A percentile compares a stretch with the other conserved stretches of the same genome.
phyloP scores from a whole-genome alignment of 2,797 vertebrate genomes.

The Perodicticus potto region DNA sequence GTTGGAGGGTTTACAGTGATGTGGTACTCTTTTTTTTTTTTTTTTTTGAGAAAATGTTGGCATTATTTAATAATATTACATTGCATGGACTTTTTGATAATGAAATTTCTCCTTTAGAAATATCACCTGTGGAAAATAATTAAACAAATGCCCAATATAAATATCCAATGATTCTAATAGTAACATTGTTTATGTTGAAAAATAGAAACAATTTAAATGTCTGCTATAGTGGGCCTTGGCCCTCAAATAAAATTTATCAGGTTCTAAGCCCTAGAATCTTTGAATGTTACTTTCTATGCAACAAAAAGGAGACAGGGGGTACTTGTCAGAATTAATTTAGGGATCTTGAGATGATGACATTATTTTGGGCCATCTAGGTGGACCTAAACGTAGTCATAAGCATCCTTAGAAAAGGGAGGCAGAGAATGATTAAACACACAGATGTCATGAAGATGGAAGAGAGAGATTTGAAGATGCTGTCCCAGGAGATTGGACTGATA shows the following conservation, averaged over 20 bases:
- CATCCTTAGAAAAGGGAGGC: not conserved
- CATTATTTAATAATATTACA: constrained; percentile 18
- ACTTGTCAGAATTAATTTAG: not conserved
- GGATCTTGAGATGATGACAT: not conserved
- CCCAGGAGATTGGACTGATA: not conserved
- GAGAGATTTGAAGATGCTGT: not conserved
- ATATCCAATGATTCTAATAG: not conserved
- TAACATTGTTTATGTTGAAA: not conserved
- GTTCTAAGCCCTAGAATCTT: not conserved
- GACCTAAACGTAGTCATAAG: not conserved
- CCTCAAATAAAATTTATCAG: not conserved
- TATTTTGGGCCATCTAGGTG: not conserved
- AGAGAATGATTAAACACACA: not conserved
- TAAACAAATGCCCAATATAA: not conserved
- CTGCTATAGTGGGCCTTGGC: not conserved
- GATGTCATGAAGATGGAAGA: not conserved
- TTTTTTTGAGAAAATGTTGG: not conserved
- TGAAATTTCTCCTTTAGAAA: constrained; percentile 38
- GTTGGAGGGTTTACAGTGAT: not conserved
- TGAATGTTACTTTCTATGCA: not conserved
- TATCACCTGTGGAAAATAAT: constrained; percentile 11
- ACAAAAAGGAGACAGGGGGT: not conserved
- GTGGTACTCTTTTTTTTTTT: not conserved
- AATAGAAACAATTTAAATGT: not conserved
- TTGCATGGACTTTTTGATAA: not conserved